A percentile compares a stretch with the other conserved stretches of the same genome.
Conservation (phyloP, 2,888 invertebrate species). For the Pelosia muscerda region DNA sequence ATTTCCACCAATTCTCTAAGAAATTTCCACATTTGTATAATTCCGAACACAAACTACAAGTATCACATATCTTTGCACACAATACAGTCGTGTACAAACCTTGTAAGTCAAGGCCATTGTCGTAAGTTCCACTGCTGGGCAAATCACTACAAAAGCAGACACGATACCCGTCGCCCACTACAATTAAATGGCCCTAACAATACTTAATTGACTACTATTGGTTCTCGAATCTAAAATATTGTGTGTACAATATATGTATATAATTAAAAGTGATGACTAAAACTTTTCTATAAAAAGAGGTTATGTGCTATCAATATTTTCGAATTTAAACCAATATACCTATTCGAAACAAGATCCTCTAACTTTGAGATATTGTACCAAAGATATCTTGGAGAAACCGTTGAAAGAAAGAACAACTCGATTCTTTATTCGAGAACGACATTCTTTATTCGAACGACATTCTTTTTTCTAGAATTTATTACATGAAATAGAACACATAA, state of each 20-base stretch:
- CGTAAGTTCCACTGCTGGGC: constrained; percentile 39
- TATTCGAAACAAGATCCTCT: too few species aligned
- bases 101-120: constrained; percentile 37
- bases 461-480: too few species aligned
- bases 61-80: background rate
- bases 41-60: background rate
- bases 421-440: too few species aligned
- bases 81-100: constrained; percentile 14
- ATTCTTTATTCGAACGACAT: too few species aligned
- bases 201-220: constrained; percentile 35
- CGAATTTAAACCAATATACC: too few species aligned
- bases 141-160: constrained; percentile 34
- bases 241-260: background rate
- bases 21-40: background rate
- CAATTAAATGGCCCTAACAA: constrained; percentile 50
- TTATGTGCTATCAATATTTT: too few species aligned
- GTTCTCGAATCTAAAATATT: background rate
- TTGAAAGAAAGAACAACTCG: too few species aligned
- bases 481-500: too few species aligned
- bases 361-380: too few species aligned
- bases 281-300: background rate
- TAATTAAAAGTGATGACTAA: background rate
- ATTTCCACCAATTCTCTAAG: background rate
- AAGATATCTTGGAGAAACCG: too few species aligned
- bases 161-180: constrained; percentile 35